phyloP scores from a whole-genome alignment of 1,140 invertebrate species.

The Halictus rubicundus region DNA sequence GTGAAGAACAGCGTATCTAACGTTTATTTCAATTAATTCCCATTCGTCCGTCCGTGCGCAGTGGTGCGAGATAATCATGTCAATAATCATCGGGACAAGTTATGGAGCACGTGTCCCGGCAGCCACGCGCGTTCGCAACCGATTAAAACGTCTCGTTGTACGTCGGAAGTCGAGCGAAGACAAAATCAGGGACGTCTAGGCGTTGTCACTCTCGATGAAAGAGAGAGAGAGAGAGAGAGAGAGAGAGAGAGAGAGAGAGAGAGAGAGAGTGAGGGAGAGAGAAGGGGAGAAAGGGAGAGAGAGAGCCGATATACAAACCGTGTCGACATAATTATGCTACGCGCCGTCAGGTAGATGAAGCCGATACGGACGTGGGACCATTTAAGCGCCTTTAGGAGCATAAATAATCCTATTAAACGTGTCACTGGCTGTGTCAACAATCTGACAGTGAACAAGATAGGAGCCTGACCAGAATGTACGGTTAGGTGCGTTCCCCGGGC shows the following conservation, averaged over 20 bases:
- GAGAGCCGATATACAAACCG: slow-evolving; percentile 11
- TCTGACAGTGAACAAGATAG: slow-evolving; percentile 71
- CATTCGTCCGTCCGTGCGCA: slow-evolving; percentile 6
- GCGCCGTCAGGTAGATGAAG: slow-evolving; percentile 71
- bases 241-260: no score
- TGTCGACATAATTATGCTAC: slow-evolving; percentile 72
- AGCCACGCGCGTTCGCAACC: slow-evolving; percentile 11
- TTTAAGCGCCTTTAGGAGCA: slow-evolving; percentile 73
- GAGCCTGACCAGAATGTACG: slow-evolving; percentile 32
- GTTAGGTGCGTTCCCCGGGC: slow-evolving; percentile 17
- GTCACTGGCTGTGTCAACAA: slow-evolving; percentile 75
- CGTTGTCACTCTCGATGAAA: slow-evolving; percentile 54
- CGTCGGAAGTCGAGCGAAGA: slow-evolving; percentile 56
- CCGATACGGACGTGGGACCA: slow-evolving; percentile 64
- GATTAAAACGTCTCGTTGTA: slow-evolving; percentile 56
- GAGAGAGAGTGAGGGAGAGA: no score
- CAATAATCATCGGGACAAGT: slow-evolving; percentile 42
- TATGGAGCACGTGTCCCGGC: slow-evolving; percentile 18
- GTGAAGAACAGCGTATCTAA: neutral
- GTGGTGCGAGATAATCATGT: slow-evolving; percentile 30
- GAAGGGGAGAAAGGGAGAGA: no score
- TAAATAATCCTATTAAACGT: slow-evolving; percentile 79
- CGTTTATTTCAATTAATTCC: slow-evolving; percentile 22
- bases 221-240: no score
- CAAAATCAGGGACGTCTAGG: slow-evolving; percentile 65